Conservation (phyloP, 37 sponge, comb jelly and placozoan genomes). For the Cliona cf. orientalis region DNA sequence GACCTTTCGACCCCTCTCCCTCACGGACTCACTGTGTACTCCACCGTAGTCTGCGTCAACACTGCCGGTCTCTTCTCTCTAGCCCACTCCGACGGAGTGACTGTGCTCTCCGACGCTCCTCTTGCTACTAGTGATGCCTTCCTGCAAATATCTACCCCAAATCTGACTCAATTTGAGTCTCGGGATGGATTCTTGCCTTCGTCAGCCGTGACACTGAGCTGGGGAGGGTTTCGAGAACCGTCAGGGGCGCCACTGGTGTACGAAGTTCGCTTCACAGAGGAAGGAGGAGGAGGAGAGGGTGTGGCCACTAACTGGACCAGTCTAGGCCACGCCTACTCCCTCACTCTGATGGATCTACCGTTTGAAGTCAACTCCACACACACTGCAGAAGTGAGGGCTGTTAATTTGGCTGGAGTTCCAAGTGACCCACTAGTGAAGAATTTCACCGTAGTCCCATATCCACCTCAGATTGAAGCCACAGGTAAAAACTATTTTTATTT, state of each 20-base stretch:
- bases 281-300: neutral
- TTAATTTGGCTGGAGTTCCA: slow-evolving; percentile 34
- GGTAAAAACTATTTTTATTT: slow-evolving; percentile 11
- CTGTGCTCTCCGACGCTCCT: slow-evolving; percentile 49
- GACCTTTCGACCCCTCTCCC: slow-evolving; percentile 3
- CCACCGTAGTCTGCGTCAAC: slow-evolving; percentile 65
- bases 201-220: slow-evolving; percentile 13
- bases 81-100: slow-evolving; percentile 68
- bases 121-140: neutral
- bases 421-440: slow-evolving; percentile 18
- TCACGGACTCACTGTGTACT: slow-evolving; percentile 44
- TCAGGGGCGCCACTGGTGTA: slow-evolving; percentile 42
- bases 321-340: slow-evolving; percentile 28
- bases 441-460: slow-evolving; percentile 34
- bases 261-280: slow-evolving; percentile 33
- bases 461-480: slow-evolving; percentile 33
- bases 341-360: slow-evolving; percentile 39
- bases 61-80: slow-evolving; percentile 50
- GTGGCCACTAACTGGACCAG: slow-evolving; percentile 42
- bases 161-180: slow-evolving; percentile 13
- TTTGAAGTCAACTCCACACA: neutral
- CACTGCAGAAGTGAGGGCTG: slow-evolving; percentile 56
- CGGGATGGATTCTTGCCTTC: slow-evolving; percentile 37
- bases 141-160: slow-evolving; percentile 15
- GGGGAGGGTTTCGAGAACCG: slow-evolving; percentile 51